phyloP scores from a whole-genome alignment of 2,113 vertebrate genomes.

The Hemiprocne comata region DNA sequence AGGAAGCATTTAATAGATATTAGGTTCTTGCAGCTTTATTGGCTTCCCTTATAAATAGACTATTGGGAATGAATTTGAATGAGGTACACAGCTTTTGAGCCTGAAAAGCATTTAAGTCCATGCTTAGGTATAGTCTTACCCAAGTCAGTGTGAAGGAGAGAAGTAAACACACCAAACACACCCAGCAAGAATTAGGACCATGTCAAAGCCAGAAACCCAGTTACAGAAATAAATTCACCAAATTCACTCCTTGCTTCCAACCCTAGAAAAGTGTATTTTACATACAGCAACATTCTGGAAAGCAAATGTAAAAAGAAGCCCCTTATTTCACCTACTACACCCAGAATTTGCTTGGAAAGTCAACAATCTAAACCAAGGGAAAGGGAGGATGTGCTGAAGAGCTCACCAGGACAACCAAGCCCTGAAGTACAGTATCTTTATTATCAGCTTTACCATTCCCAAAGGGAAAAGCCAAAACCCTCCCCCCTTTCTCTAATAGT shows the following conservation, averaged over 20 bases:
- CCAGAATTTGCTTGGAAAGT: neutral
- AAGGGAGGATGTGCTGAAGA: neutral
- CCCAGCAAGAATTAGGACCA: neutral
- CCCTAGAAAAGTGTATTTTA: neutral
- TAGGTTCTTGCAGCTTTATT: neutral
- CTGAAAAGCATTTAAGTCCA: neutral
- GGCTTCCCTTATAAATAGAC: neutral
- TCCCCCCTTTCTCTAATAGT: neutral
- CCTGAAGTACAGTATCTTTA: neutral
- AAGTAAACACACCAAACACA: neutral
- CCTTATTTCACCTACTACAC: neutral
- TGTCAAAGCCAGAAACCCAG: neutral
- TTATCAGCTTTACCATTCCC: neutral
- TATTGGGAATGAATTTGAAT: neutral
- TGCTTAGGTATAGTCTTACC: neutral
- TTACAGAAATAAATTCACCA: neutral
- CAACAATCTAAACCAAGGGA: neutral
- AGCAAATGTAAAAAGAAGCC: neutral
- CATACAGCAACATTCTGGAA: neutral
- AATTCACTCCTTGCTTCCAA: neutral
- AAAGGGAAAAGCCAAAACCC: neutral
- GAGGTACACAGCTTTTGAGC: neutral
- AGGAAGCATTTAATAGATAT: neutral
- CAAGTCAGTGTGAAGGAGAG: neutral
- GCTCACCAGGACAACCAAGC: neutral